phyloP scores from a whole-genome alignment of 2,113 vertebrate genomes.

The Pteronura brasiliensis region DNA sequence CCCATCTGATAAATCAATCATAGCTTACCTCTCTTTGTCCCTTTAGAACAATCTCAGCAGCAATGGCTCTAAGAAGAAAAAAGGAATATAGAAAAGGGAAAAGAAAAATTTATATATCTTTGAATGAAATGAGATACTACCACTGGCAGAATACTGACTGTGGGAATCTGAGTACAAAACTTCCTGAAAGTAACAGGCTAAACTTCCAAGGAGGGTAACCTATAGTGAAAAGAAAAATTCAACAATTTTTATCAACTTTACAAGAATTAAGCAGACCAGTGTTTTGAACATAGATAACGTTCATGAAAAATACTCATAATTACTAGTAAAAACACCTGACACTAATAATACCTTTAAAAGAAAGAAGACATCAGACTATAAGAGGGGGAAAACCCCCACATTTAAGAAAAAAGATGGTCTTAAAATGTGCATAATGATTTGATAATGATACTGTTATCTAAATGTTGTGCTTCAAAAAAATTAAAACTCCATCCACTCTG shows the following conservation, averaged over 20 bases:
- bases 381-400: background rate
- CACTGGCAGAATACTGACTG: conserved; percentile 82
- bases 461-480: conserved; percentile 67
- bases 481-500: conserved; percentile 20
- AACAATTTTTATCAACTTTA: conserved; percentile 85
- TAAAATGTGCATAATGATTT: background rate
- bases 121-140: conserved; percentile 72
- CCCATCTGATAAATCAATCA: conserved; percentile 47
- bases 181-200: conserved; percentile 84
- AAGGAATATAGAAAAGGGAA: conserved; percentile 83
- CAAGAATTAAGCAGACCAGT: conserved; percentile 84
- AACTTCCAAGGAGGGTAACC: conserved; percentile 84
- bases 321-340: conserved; percentile 75
- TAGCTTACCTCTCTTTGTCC: conserved; percentile 93
- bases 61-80: conserved; percentile 90
- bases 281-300: conserved; percentile 70
- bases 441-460: conserved; percentile 4
- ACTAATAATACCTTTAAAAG: conserved; percentile 78
- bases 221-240: conserved; percentile 83
- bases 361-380: conserved; percentile 73
- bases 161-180: conserved; percentile 82
- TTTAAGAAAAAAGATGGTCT: conserved; percentile 29
- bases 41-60: conserved; percentile 92
- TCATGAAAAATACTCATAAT: conserved; percentile 58
- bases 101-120: conserved; percentile 82